Conservation (phyloP, 2,113 vertebrate genomes). For the Dipodomys merriami region DNA sequence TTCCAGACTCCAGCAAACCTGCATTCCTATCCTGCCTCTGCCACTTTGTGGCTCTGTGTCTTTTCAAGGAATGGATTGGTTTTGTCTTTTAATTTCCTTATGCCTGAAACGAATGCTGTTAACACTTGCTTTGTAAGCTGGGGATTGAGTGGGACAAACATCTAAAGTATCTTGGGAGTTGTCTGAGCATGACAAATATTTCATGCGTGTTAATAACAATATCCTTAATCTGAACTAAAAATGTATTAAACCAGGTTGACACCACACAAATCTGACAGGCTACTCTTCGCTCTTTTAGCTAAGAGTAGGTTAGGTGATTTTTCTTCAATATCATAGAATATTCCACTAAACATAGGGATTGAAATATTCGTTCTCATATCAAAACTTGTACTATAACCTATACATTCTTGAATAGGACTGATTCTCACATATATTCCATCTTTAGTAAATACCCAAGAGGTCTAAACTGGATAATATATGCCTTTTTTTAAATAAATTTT, state of each 20-base stretch:
- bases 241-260: neutral
- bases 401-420: neutral
- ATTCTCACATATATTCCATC: neutral
- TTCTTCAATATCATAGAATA: neutral
- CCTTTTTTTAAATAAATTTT: neutral
- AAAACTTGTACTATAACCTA: neutral
- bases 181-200: neutral
- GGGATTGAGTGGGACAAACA: neutral
- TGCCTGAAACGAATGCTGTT: constrained; percentile 11
- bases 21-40: neutral
- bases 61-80: neutral
- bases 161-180: neutral
- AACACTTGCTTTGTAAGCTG: neutral
- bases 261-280: neutral
- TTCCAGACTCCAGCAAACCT: neutral
- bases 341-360: too few relatives aligned
- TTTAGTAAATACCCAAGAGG: neutral
- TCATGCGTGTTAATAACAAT: neutral
- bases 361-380: neutral
- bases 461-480: neutral
- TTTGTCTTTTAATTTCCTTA: neutral
- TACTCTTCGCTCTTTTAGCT: neutral
- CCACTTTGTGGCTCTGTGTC: neutral
- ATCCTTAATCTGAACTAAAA: constrained; percentile 38
- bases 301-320: neutral